Evolutionary conservation across 2,113 vertebrate species (phyloP).

Genomic region (Paramisgurnus dabryanus): DNA sequence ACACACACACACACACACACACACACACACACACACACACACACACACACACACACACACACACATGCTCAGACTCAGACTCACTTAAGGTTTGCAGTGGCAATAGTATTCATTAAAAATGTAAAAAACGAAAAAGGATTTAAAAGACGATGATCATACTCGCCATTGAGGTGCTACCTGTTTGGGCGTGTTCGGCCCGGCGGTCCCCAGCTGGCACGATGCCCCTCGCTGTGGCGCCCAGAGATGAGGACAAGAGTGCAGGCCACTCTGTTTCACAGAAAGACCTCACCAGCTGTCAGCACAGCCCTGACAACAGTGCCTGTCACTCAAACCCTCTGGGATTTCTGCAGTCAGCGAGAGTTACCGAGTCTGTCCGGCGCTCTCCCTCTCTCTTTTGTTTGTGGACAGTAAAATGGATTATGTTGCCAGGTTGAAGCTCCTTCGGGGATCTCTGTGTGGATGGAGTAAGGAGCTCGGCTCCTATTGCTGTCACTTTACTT

Average conservation of each 20-base stretch:
- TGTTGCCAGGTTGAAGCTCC: constrained; percentile 54
- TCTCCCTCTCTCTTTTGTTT: constrained; percentile 55
- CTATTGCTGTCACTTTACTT: constrained; percentile 46
- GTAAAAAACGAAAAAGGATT: constrained; percentile 18
- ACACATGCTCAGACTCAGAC: constrained; percentile 42
- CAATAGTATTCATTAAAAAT: constrained; percentile 26
- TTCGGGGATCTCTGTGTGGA: constrained; percentile 34
- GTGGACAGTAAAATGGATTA: constrained; percentile 55
- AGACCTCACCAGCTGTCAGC: constrained; percentile 95
- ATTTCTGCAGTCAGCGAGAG: constrained; percentile 82
- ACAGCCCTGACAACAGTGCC: constrained; percentile 90
- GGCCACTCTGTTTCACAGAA: constrained; percentile 81
- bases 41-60: constrained; percentile 40
- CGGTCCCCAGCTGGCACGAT: constrained; percentile 51
- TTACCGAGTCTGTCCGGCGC: constrained; percentile 35
- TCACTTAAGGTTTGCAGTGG: constrained; percentile 31
- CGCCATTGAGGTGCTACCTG: constrained; percentile 42
- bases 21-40: constrained; percentile 43
- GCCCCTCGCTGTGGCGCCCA: constrained; percentile 41
- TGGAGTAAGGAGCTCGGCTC: constrained; percentile 38
- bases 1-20: constrained; percentile 28
- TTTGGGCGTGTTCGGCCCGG: constrained; percentile 43
- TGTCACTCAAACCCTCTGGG: constrained; percentile 93
- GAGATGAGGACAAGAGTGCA: constrained; percentile 51
- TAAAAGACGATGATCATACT: background rate